A percentile compares a stretch with the other conserved stretches of the same genome.
Conservation (phyloP, 1,140 invertebrate species). For the Heliconius hewitsoni region DNA sequence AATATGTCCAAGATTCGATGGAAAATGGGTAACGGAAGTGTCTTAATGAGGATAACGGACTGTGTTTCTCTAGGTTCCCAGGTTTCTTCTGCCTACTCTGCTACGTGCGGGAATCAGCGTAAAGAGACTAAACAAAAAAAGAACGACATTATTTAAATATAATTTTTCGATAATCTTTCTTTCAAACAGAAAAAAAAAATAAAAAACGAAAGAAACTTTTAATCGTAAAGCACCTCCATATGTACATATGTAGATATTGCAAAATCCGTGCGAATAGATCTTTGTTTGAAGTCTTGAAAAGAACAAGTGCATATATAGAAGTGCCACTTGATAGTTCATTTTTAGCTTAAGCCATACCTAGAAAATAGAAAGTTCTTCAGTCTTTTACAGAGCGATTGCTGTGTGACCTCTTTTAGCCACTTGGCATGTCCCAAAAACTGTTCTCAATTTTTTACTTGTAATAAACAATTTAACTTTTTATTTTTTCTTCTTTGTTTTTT, state of each 20-base stretch:
- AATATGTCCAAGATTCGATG: no score
- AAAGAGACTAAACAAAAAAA: no score
- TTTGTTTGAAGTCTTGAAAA: conserved; percentile 1
- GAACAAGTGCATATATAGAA: conserved; percentile 7
- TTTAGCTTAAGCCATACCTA: conserved; percentile 8
- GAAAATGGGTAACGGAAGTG: no score
- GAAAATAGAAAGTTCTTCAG: conserved; percentile 11
- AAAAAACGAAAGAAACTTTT: no score
- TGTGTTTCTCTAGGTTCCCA: no score
- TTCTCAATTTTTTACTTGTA: neutral
- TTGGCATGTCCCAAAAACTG: conserved; percentile 2
- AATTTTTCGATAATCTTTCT: no score
- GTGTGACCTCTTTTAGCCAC: conserved; percentile 4
- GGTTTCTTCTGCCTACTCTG: no score
- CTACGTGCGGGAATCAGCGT: no score
- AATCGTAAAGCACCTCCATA: neutral
- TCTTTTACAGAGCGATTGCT: conserved; percentile 6
- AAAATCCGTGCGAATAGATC: neutral
- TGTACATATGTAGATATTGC: neutral
- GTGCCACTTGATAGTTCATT: conserved; percentile 2
- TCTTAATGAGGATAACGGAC: no score
- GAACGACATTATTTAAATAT: no score
- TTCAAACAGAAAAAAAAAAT: no score
- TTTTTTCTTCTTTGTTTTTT: no score
- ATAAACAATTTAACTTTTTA: neutral